Conservation (phyloP, 2,113 vertebrate species). For the Ictalurus furcatus region DNA sequence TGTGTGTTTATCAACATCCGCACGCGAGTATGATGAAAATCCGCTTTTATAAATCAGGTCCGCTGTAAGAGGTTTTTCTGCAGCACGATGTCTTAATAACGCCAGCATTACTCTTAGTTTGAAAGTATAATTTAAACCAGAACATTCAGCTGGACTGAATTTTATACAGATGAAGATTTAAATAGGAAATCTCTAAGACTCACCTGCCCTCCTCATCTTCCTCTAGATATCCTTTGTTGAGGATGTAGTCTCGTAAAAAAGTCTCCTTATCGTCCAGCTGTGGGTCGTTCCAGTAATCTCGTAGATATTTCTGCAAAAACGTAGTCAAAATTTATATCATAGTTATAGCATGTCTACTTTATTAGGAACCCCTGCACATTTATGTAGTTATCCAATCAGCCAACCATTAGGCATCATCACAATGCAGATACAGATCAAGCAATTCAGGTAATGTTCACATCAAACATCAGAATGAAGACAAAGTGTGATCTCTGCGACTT, state of each 20-base stretch:
- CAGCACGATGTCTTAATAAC: not conserved
- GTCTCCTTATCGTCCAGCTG: slow-evolving; percentile 80
- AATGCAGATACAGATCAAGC: not conserved
- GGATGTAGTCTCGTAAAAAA: slow-evolving; percentile 86
- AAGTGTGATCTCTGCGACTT: not conserved
- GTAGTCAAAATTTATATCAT: slow-evolving; percentile 8
- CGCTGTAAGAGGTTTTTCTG: not conserved
- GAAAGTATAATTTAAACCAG: not conserved
- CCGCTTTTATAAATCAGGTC: not conserved
- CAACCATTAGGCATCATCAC: not conserved
- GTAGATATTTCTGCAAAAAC: slow-evolving; percentile 75
- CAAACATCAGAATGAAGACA: not conserved
- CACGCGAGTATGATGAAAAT: not conserved
- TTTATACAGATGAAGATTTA: not conserved
- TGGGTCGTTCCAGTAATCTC: slow-evolving; percentile 85
- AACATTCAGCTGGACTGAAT: not conserved
- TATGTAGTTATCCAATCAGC: not conserved
- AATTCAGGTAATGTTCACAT: not conserved
- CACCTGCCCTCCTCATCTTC: slow-evolving; percentile 64
- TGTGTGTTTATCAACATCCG: not conserved
- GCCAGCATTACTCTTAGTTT: not conserved
- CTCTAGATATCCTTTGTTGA: slow-evolving; percentile 82
- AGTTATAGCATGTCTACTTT: not conserved
- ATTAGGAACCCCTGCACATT: not conserved
- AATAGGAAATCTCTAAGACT: not conserved